These are phyloP conservation scores for Melangyna quadrimaculata DNA, from an alignment of 2,888 invertebrate genomes.

Conservation along the genomic window DNA sequence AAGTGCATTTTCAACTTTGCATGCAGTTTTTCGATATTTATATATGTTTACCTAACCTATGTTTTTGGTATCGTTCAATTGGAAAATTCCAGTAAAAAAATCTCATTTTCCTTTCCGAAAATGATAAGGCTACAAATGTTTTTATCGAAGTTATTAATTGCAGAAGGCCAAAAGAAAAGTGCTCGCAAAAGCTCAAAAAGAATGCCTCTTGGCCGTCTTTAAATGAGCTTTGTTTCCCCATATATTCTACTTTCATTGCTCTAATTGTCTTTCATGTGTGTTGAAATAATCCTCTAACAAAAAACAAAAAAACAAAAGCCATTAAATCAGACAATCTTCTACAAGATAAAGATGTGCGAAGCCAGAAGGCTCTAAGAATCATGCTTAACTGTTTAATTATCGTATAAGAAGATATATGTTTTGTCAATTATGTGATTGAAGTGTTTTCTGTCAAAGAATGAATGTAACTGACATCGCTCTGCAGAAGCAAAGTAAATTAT, in stretches of 20 bases:
- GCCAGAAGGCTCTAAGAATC: too few species aligned
- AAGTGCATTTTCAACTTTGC: too few species aligned
- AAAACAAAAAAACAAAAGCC: background rate
- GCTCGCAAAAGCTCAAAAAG: background rate
- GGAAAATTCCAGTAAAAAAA: too few species aligned
- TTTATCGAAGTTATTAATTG: background rate
- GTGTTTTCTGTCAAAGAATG: background rate
- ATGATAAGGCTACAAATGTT: too few species aligned
- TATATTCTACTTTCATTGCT: background rate
- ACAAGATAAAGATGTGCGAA: too few species aligned
- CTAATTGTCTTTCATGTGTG: background rate
- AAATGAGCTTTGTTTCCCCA: background rate
- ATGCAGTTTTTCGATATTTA: too few species aligned
- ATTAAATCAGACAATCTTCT: background rate
- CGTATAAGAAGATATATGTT: background rate
- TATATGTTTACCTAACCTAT: too few species aligned
- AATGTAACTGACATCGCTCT: background rate
- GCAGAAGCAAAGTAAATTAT: background rate
- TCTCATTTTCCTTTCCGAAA: too few species aligned
- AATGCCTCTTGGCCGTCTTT: background rate
- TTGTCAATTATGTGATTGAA: conserved; percentile 14
- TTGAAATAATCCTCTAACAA: background rate
- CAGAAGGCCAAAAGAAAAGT: background rate
- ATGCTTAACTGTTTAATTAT: background rate
- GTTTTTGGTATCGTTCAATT: too few species aligned